Evolutionary conservation across 92 coral and sea anemone genomes (phyloP), one percentile per base, ranked within the genome.

Genomic region (Plumapathes pennacea): DNA sequence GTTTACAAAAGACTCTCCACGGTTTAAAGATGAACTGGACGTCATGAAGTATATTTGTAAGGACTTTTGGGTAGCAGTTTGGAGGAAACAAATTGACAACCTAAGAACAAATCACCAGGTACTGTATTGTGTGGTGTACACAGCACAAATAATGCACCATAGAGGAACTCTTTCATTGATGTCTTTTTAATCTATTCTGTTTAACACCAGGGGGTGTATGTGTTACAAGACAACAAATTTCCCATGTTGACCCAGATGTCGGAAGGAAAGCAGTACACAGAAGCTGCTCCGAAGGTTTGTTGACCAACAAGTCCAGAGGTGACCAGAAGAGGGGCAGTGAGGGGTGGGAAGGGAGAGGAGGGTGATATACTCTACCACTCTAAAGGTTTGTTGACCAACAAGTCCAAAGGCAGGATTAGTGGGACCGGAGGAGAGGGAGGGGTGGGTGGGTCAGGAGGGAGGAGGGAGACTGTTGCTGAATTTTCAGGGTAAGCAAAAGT

Each of bases 81-180:
- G 80, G 57, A 92, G 88, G 72, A 88, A 88, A 54, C 98, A 92
- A 69, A 79, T 92, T 51, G 98, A 92, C 36, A 92, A 88, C 47
- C 65, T 92, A 23, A 56, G 96, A 72, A 92, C 98, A 22, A 92
- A 92, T 38, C 98, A 92, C 27, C 98, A 92, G 98, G 98, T 91
- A 65, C 29, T 15, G 22, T 17, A 34, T n/a, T n/a, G n/a, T n/a
- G n/a, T n/a, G n/a, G n/a, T n/a, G n/a, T n/a, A n/a, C n/a, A n/a
- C n/a, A n/a, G n/a, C n/a, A n/a, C n/a, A n/a, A n/a, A n/a, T n/a
- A n/a, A n/a, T n/a, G n/a, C n/a, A n/a, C n/a, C n/a, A n/a, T n/a
- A n/a, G n/a, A n/a, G n/a, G n/a, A n/a, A n/a, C n/a, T n/a, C n/a
- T n/a, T n/a, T n/a, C 25, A 31, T 21, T 24, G 40, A 25, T 61